Evolutionary conservation across 2,113 vertebrate genomes (phyloP).

Genomic region (Plecturocebus donacophilus): DNA sequence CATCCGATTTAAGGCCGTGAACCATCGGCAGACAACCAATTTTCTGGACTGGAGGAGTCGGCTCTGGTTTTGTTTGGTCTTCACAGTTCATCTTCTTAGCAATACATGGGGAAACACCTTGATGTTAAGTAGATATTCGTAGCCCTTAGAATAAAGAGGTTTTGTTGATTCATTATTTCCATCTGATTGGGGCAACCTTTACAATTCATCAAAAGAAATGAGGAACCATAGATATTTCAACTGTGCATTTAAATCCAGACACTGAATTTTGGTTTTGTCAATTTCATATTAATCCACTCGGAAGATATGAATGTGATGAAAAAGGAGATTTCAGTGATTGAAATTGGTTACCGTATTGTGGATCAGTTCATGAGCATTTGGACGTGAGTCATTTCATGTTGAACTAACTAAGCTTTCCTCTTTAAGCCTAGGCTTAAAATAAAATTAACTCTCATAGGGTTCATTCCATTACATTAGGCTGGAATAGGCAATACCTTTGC

Average conservation of each 20-base stretch:
- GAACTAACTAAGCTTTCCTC: not conserved
- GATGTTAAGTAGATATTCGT: accelerated
- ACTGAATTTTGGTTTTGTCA: not conserved
- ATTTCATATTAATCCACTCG: not conserved
- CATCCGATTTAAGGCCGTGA: accelerated
- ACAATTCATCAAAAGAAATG: not conserved
- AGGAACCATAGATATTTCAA: not conserved
- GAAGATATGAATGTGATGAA: not conserved
- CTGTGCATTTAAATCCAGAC: not conserved
- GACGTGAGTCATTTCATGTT: not conserved
- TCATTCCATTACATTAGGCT: not conserved
- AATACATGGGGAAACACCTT: accelerated
- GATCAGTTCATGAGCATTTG: too few species aligned
- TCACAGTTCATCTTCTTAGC: not conserved
- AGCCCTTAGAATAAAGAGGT: not conserved
- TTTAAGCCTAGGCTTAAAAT: not conserved
- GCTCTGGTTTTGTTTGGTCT: not conserved
- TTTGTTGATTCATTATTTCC: not conserved
- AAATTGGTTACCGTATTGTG: not conserved
- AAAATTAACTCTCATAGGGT: not conserved
- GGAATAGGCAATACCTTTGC: not conserved
- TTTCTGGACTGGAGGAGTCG: too few species aligned
- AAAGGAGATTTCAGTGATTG: not conserved
- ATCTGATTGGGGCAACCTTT: not conserved
- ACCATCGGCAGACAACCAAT: not conserved